Base-by-base conservation (phyloP, 2,888 invertebrate species). In the Latrodectus elegans region DNA sequence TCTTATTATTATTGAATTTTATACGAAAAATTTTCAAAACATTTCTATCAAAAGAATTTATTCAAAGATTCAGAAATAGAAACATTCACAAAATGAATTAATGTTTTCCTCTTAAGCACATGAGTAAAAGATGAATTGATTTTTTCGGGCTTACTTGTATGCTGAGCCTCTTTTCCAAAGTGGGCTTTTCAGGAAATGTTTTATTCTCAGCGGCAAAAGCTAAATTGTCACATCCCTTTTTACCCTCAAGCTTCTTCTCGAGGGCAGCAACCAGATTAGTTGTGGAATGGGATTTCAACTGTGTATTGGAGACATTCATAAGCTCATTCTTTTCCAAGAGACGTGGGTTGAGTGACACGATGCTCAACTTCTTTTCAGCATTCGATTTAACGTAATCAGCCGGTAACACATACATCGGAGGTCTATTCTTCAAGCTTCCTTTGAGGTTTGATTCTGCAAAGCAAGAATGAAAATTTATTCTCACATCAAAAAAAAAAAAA, bases 251-350 rank as follows among this genome's bases (percentile, higher is more conserved):
- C 15, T 82, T 87, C 51, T 81, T 77, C 49, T 87, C 86, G n/a
- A 87, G 52, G 8, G 75, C 65, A 22, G 75, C 76, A 9, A 82
- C 77, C 49, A 87, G 51, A n/a, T 87, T 87, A 8, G 81, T 55
- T 1, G 86, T 73, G 17, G 86, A 87, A 52, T 68, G 67, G 4
- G 86, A 53, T 17, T 87, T 87, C 10, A 67, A 15, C 9, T 77
- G 81, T 1, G 26, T 26, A 22, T 52, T 81, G 51, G 76, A 12
- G 1, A 53, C 26, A 8, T 51, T 76, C 68, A 81, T n/a, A 6
- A 81, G 55, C 26, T 81, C 81, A 72, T 87, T 87, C 72, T 87
- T 87, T 65, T 87, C 86, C 55, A 87, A n/a, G 22, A 87, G 26
- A 15, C 53, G 15, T 11, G 86, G 86, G 17, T 77, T 81, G 15